phyloP scores from a whole-genome alignment of 2,113 vertebrate species.

The Lophura nycthemera region DNA sequence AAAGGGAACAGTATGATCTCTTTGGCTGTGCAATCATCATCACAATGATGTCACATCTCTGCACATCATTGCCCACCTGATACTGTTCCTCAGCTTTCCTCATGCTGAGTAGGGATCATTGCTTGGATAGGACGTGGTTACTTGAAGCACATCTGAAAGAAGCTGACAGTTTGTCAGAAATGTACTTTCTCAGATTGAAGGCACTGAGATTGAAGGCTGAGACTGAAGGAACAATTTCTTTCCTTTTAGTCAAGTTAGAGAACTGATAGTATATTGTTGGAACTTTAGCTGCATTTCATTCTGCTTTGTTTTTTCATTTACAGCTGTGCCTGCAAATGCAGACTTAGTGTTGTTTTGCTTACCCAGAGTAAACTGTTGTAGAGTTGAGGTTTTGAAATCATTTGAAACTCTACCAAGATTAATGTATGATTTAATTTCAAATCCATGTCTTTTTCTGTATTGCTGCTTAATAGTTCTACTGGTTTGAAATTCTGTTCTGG shows the following conservation, averaged over 20 bases:
- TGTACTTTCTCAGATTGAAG: neutral
- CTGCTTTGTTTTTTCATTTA: neutral
- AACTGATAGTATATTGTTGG: neutral
- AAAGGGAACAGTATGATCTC: neutral
- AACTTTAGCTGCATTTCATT: neutral
- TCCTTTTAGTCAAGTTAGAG: neutral
- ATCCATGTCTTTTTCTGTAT: neutral
- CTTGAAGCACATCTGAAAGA: neutral
- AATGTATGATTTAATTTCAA: neutral
- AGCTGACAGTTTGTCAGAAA: neutral
- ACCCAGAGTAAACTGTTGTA: neutral
- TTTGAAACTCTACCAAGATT: neutral
- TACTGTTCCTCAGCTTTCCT: neutral
- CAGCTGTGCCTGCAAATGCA: neutral
- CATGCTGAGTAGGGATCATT: neutral
- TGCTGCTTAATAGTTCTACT: neutral
- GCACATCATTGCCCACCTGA: neutral
- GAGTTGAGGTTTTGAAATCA: neutral
- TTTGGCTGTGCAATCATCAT: neutral
- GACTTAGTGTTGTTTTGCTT: neutral
- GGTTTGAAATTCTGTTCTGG: neutral
- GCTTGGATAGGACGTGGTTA: neutral
- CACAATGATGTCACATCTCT: neutral
- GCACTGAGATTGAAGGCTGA: neutral
- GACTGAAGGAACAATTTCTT: slow-evolving; percentile 2